These are phyloP conservation scores for Nothocercus nigrocapillus DNA, from an alignment of 2,113 vertebrate species.

Conservation along the genomic window DNA sequence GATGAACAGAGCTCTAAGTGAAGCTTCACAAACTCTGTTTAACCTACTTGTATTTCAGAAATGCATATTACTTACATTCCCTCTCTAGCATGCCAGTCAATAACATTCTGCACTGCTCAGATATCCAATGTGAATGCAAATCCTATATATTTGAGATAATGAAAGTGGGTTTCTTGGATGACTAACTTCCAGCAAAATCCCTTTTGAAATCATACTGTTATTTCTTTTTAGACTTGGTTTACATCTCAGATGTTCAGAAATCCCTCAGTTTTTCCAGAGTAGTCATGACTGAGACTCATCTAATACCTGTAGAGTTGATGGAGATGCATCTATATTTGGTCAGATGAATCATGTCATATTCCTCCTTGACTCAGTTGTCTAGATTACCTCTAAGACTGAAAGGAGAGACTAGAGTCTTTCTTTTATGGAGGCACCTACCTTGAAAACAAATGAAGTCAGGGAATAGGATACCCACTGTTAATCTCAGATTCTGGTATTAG, in stretches of 20 bases:
- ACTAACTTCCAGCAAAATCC: background rate
- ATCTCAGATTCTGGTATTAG: background rate
- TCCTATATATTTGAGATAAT: background rate
- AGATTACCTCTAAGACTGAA: background rate
- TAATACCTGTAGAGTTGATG: background rate
- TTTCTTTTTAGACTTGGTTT: background rate
- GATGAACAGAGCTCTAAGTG: too few relatives aligned
- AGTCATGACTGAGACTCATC: background rate
- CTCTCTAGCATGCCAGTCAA: background rate
- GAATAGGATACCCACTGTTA: background rate
- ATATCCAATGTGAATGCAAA: background rate
- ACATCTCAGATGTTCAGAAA: background rate
- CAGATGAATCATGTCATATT: fast-evolving
- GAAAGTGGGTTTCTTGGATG: too few relatives aligned
- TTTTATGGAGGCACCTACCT: background rate
- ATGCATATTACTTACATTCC: background rate
- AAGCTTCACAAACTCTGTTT: too few relatives aligned
- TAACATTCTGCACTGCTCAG: background rate
- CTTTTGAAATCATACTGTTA: background rate
- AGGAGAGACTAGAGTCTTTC: background rate
- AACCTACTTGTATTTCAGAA: too few relatives aligned
- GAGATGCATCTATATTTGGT: background rate
- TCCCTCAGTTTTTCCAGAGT: background rate
- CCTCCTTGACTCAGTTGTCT: background rate
- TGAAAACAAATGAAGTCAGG: background rate